Conservation (phyloP, 2,113 vertebrate genomes). For the Neofelis nebulosa region DNA sequence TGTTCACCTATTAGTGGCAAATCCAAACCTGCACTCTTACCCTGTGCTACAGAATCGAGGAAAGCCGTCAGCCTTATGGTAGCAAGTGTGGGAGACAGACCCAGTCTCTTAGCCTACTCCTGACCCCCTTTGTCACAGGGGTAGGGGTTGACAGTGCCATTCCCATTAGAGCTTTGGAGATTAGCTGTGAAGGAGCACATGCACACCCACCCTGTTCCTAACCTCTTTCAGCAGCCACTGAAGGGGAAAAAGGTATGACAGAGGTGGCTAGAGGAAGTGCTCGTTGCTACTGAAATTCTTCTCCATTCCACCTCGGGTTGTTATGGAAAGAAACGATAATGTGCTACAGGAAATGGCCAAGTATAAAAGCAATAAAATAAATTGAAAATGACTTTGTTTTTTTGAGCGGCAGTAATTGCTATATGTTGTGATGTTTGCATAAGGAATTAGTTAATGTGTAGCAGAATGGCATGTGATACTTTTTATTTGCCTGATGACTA, state of each 20-base stretch:
- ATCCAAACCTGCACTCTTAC: conserved; percentile 13
- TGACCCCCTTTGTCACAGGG: not conserved
- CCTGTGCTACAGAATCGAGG: conserved; percentile 43
- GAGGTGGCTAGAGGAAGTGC: conserved; percentile 58
- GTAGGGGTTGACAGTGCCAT: not conserved
- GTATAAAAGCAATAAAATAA: conserved; percentile 88
- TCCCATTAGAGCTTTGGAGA: not conserved
- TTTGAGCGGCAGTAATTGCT: conserved; percentile 87
- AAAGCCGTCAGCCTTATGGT: conserved; percentile 21
- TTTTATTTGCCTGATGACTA: conserved; percentile 88
- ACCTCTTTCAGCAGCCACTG: conserved; percentile 30
- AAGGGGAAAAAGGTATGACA: conserved; percentile 46
- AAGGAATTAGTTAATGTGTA: conserved; percentile 89
- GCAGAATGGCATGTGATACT: conserved; percentile 86
- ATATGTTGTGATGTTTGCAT: conserved; percentile 90
- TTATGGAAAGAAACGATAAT: conserved; percentile 77
- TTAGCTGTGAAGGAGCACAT: not conserved
- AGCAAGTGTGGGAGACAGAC: conserved; percentile 32
- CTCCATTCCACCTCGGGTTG: conserved; percentile 78
- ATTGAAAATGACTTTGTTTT: conserved; percentile 88
- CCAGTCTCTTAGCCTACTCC: not conserved
- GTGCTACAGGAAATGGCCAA: conserved; percentile 83
- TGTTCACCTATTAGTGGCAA: conserved; percentile 41
- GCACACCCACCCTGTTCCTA: not conserved
- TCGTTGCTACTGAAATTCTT: conserved; percentile 70